Evolutionary conservation across 2,113 vertebrate genomes (phyloP), one percentile per base, ranked within the genome.

Genomic region (Microcebus murinus): DNA sequence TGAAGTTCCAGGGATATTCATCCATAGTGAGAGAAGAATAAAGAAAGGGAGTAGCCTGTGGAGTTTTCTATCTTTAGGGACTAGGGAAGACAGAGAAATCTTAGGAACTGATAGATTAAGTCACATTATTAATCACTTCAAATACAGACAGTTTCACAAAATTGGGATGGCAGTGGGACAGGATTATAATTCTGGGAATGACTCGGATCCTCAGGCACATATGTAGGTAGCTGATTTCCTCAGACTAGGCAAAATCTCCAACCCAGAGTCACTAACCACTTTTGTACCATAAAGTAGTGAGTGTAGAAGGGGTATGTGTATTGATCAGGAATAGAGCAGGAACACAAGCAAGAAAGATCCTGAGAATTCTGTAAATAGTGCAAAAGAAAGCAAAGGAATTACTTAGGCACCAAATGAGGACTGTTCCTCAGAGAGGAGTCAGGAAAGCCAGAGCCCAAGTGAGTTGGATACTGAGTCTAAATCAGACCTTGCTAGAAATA

Each of bases 1-100:
- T 90, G 71, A 68, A 86, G 50, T 57, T 73, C 36, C 42, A 90
- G 39, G 10, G 39, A 61, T 48, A 42, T 42, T 89, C 25, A 95
- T 93, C 31, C 67, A 96, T 8, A 77, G 18, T 93, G 81, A 94
- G 25, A 92, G 59, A 71, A 67, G 4, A 91, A 93, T 70, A 82
- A 79, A 91, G 31, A 67, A 96, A 95, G 86, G 77, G 74, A 77
- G 45, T 29, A 55, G 34, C 50, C 67, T 57, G n/a, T 71, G 36
- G 50, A 29, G 14, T 92, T 94, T 94, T 90, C 42, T 91, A 88
- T 90, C 57, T 92, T 90, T 93, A 90, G 67, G 65, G 73, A 63
- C 12, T 52, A 23, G 36, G 27, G 27, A 95, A 77, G 79, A 95
- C 15, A 76, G 4, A 67, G 18, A 59, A 77, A 34, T 95, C 39